Conservation (phyloP, 1,140 invertebrate species). For the Macrostomum lignano region DNA sequence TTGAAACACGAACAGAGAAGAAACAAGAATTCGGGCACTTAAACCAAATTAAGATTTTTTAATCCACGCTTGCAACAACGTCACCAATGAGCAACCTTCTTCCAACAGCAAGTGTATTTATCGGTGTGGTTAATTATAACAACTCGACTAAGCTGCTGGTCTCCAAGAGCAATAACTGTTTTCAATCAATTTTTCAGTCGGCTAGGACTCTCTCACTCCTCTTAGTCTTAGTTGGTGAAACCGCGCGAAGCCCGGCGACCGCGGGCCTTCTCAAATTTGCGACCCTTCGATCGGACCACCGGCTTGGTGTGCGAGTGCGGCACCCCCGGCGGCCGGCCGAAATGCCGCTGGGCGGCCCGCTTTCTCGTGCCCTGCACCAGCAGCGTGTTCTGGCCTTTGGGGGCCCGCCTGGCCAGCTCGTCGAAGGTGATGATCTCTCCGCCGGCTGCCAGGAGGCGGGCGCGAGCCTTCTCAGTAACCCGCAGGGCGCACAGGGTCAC, state of each 20-base stretch:
- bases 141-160: too few species aligned
- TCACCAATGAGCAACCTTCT: too few species aligned
- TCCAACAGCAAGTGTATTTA: too few species aligned
- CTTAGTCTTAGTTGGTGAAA: slow-evolving; percentile 82
- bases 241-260: slow-evolving; percentile 74
- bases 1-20: too few species aligned
- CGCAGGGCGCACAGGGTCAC: slow-evolving; percentile 49
- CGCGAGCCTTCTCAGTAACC: slow-evolving; percentile 66
- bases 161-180: too few species aligned
- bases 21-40: too few species aligned
- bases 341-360: slow-evolving; percentile 72
- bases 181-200: too few species aligned
- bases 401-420: slow-evolving; percentile 63
- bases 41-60: too few species aligned
- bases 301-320: slow-evolving; percentile 81
- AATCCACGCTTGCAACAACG: too few species aligned
- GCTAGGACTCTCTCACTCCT: too few species aligned
- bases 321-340: slow-evolving; percentile 81
- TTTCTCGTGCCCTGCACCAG: slow-evolving; percentile 68
- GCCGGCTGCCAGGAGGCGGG: slow-evolving; percentile 71
- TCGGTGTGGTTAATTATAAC: too few species aligned
- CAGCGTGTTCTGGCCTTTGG: slow-evolving; percentile 69
- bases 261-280: slow-evolving; percentile 79
- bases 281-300: slow-evolving; percentile 72
- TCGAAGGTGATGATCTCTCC: slow-evolving; percentile 91